A percentile compares a stretch with the other conserved stretches of the same genome.
Conservation (phyloP, 2,888 invertebrate species). For the Pseudococcus longispinus region DNA sequence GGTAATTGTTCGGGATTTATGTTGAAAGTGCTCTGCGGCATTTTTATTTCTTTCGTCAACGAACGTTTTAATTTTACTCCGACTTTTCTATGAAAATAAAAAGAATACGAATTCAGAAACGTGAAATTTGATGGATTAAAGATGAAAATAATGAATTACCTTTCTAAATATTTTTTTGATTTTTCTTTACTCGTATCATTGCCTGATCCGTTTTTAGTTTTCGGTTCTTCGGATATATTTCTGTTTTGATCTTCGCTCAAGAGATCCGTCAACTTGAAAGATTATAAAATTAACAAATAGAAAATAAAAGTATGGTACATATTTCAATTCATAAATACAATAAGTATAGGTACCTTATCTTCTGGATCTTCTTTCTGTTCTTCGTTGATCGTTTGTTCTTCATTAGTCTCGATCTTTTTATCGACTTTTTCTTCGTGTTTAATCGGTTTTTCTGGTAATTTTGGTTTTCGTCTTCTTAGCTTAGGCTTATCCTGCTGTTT, state of each 20-base stretch:
- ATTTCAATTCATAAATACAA: background rate
- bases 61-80: conserved; percentile 51
- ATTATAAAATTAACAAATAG: background rate
- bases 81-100: conserved; percentile 48
- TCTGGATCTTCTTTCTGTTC: conserved; percentile 29
- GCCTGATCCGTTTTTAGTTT: background rate
- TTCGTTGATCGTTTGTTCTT: background rate
- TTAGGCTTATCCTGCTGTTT: background rate
- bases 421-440: background rate
- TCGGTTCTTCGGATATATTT: background rate
- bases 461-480: background rate
- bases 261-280: background rate
- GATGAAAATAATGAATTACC: background rate
- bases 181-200: background rate
- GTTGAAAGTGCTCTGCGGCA: conserved; percentile 56
- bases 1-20: conserved; percentile 62
- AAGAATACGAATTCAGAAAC: background rate
- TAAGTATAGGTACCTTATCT: conserved; percentile 17
- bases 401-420: background rate
- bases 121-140: background rate
- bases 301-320: background rate
- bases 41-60: conserved; percentile 55
- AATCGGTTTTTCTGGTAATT: background rate
- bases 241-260: conserved; percentile 14
- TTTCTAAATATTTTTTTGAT: conserved; percentile 48